Base-by-base conservation (phyloP, 2,888 invertebrate species). In the Holacanthella duospinosa region DNA sequence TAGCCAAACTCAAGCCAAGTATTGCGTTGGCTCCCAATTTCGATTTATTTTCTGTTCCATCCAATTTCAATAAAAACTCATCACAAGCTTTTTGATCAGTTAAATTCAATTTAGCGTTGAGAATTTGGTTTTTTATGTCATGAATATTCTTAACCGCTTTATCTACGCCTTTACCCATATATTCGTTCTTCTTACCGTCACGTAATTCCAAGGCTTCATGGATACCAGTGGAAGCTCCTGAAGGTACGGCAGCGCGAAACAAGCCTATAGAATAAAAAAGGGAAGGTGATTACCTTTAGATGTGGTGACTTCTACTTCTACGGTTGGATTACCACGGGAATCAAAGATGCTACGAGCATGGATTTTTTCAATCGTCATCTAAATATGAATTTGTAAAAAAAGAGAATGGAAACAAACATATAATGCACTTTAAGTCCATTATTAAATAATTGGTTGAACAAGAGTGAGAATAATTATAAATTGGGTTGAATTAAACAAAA, bases 251-350 rank as follows among this genome's bases (percentile, higher is more conserved):
- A 63, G 95, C 93, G 67, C 94, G 84, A 81, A 88, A 90, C 16
- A 89, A 79, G 55, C n/a, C n/a, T n/a, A n/a, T n/a, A n/a, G n/a
- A n/a, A n/a, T n/a, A n/a, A n/a, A n/a, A n/a, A n/a, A n/a, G n/a
- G n/a, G n/a, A n/a, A n/a, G n/a, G n/a, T n/a, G n/a, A n/a, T n/a
- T n/a, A n/a, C 89, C 93, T 57, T 72, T 72, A 60, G 68, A 71
- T 36, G 83, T 83, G 70, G 77, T 78, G 54, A 84, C 75, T 74
- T 84, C 84, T 59, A 99, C 99, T 81, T 99, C 99, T 60, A 99
- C 94, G 44, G 99, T 99, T 69, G 99, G 99, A 78, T 99, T 97
- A 68, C 99, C 99, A 78, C 97, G 89, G 64, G 96, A 97, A 82
- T 99, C 97, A 79, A 91, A 99, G 80, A 99, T 97, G 80, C 93